phyloP scores from a whole-genome alignment of 1,140 invertebrate genomes.

The Rhysida immarginata region DNA sequence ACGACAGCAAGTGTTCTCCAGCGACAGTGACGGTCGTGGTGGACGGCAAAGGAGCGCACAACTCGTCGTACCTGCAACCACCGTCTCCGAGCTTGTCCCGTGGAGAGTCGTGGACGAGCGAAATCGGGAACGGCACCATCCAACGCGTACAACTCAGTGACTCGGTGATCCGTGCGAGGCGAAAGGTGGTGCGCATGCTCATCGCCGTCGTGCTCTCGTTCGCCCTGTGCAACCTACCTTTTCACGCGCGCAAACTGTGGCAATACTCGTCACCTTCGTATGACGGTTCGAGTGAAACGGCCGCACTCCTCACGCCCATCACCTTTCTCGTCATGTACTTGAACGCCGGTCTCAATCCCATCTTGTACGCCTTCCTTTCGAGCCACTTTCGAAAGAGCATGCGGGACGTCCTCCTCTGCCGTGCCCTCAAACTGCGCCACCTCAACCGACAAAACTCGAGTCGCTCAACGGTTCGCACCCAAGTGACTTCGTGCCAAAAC shows the following conservation, averaged over 20 bases:
- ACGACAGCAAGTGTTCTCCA: no score
- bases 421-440: neutral
- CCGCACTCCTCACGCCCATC: constrained; percentile 57
- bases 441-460: neutral
- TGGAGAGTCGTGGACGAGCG: no score
- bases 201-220: constrained; percentile 67
- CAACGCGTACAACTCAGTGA: no score
- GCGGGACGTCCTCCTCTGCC: constrained; percentile 19
- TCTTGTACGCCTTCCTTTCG: constrained; percentile 69
- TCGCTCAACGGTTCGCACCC: neutral
- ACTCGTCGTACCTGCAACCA: no score
- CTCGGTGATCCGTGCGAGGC: no score
- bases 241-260: constrained; percentile 67
- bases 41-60: no score
- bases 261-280: constrained; percentile 49
- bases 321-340: constrained; percentile 67
- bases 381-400: constrained; percentile 36
- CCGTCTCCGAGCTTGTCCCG: no score
- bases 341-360: constrained; percentile 68
- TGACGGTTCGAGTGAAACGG: constrained; percentile 45
- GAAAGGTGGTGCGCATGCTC: constrained; percentile 47
- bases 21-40: no score
- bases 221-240: constrained; percentile 65
- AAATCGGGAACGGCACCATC: no score
- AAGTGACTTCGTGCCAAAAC: neutral